Base-by-base conservation (phyloP, 2,888 invertebrate genomes). In the Nomada lathburiana region DNA sequence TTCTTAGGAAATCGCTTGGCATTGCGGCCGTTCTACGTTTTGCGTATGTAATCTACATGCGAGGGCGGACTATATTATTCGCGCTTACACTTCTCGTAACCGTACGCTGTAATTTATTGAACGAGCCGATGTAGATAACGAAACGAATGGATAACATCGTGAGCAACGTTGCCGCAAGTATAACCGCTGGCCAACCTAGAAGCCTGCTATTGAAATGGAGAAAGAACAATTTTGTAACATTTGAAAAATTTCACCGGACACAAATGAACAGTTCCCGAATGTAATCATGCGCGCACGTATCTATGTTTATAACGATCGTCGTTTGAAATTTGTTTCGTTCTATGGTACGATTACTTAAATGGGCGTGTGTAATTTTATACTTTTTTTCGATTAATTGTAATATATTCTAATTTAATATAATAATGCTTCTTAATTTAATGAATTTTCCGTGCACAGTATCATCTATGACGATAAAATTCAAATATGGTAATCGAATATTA, bases 11-110 rank as follows among this genome's bases (percentile, higher is more conserved):
- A 93, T 92, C 91, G 91, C 90, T 89, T 90, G 89, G 84, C 88
- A 91, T 92, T 92, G 91, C 77, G 82, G 76, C 83, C 86, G 83
- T 85, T 76, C 87, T 44, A 86, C 83, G 85, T 85, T 83, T 80
- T 87, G 86, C 87, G 88, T 80, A 76, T 83, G 88, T 85, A 88
- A 89, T 90, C 83, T 88, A 84, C 92, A 90, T 91, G 89, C 91
- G 84, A 88, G 87, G 92, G 92, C 89, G 92, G 92, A 92, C 90
- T 92, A 90, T 84, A 92, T 93, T 92, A 92, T 92, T 92, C 92
- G 91, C 83, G 83, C 82, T 83, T 83, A 75, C 80, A 86, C 80
- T 86, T 86, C 69, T 69, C 76, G 59, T 72, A 55, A 69, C 63
- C 62, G 65, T 60, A 42, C 67, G 55, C 64, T 80, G 83, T 82